These are phyloP conservation scores for Pleuronectes platessa DNA, from an alignment of 2,113 vertebrate genomes.

Conservation along the genomic window DNA sequence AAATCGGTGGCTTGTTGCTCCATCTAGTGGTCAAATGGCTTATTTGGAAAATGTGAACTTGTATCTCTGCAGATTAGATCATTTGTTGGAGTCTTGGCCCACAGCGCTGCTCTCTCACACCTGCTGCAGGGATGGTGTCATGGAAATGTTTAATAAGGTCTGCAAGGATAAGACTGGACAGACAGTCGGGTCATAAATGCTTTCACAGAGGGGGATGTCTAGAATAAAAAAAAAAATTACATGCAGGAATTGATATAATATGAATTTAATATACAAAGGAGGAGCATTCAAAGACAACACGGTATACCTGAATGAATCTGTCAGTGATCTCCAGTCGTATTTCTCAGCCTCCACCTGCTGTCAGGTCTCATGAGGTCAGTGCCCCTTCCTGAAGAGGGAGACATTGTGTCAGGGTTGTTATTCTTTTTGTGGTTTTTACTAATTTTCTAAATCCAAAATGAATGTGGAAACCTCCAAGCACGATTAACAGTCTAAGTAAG, in stretches of 20 bases:
- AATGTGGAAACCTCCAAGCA: not conserved
- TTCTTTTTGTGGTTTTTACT: no score
- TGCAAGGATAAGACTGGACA: not conserved
- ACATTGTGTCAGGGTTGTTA: slow-evolving; percentile 29
- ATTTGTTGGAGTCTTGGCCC: slow-evolving; percentile 21
- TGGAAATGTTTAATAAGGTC: slow-evolving; percentile 31
- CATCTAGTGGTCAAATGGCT: slow-evolving; percentile 48
- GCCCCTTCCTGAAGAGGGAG: slow-evolving; percentile 26
- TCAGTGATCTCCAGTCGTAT: no score
- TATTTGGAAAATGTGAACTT: slow-evolving; percentile 11
- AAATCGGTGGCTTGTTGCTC: slow-evolving; percentile 8
- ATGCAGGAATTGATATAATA: not conserved
- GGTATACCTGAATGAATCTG: no score
- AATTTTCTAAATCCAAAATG: not conserved
- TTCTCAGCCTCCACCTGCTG: no score
- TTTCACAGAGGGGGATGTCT: not conserved
- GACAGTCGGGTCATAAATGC: not conserved
- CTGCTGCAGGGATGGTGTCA: slow-evolving; percentile 33
- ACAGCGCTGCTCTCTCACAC: slow-evolving; percentile 5
- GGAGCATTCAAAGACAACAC: no score
- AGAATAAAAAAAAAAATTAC: not conserved
- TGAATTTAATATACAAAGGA: not conserved
- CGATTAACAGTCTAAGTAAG: not conserved
- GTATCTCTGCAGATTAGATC: slow-evolving; percentile 17
- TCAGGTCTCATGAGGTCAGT: no score